Evolutionary conservation across 2,113 vertebrate genomes (phyloP).

Genomic region (Antidorcas marsupialis): DNA sequence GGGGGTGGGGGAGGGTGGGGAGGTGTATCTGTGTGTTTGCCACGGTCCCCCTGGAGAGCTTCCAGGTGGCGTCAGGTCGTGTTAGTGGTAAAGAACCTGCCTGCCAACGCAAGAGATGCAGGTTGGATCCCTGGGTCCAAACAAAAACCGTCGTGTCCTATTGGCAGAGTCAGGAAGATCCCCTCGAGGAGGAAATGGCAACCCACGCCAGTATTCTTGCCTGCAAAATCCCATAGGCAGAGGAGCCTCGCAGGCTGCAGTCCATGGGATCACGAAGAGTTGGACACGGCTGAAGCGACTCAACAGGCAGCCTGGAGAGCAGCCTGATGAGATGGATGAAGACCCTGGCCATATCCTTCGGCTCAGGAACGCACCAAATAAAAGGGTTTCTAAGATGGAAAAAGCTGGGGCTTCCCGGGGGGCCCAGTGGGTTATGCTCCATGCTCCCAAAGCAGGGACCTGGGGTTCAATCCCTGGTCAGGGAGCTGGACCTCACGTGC

Average conservation of each 20-base stretch:
- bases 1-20: rapidly evolving
- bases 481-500: not conserved
- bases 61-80: not conserved
- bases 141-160: not conserved
- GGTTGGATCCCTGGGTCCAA: not conserved
- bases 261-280: not conserved
- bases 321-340: too few relatives aligned
- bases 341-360: not conserved
- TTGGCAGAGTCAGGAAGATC: not conserved
- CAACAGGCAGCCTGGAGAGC: not conserved
- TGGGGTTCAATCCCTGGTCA: not conserved
- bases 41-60: not conserved
- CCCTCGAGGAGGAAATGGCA: not conserved
- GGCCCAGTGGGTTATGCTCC: not conserved
- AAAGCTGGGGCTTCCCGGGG: not conserved
- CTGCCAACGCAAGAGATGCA: rapidly evolving
- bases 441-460: not conserved
- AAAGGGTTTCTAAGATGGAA: not conserved
- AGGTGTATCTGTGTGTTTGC: rapidly evolving
- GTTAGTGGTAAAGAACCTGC: not conserved
- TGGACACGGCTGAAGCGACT: not conserved
- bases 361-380: not conserved
- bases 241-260: not conserved
- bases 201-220: not conserved
- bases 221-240: not conserved